These are phyloP conservation scores for Heliconius erato DNA, from an alignment of 2,888 invertebrate genomes.

Conservation along the genomic window DNA sequence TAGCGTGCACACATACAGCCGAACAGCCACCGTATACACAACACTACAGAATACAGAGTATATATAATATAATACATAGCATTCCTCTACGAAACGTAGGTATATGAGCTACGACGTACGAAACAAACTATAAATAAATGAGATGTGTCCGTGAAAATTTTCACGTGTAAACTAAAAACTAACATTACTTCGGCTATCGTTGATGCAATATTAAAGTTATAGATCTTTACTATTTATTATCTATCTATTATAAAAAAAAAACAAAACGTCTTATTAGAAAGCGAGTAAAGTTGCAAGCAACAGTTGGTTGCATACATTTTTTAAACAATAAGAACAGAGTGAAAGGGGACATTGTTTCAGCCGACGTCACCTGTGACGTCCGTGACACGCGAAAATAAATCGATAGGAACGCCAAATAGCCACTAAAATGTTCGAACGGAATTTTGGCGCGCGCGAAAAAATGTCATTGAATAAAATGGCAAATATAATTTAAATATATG, in stretches of 20 bases:
- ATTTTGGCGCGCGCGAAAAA: conserved; percentile 45
- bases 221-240: neutral
- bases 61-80: conserved; percentile 63
- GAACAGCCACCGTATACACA: conserved; percentile 61
- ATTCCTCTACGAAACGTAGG: conserved; percentile 78
- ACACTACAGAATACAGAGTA: conserved; percentile 75
- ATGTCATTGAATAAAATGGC: neutral
- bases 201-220: neutral
- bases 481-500: neutral
- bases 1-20: conserved; percentile 73
- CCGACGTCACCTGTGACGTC: conserved; percentile 54
- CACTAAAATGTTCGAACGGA: conserved; percentile 44
- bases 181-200: conserved; percentile 38
- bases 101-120: conserved; percentile 82
- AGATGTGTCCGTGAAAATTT: conserved; percentile 72
- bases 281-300: conserved; percentile 6
- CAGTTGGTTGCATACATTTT: conserved; percentile 25
- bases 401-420: conserved; percentile 48
- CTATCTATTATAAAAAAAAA: neutral
- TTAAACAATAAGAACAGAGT: conserved; percentile 21
- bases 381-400: conserved; percentile 53
- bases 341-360: conserved; percentile 39
- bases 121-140: conserved; percentile 80
- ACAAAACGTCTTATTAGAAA: neutral
- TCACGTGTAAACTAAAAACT: conserved; percentile 53